Base-by-base conservation (phyloP, 2,797 vertebrate species). In the Hyperoplus immaculatus region DNA sequence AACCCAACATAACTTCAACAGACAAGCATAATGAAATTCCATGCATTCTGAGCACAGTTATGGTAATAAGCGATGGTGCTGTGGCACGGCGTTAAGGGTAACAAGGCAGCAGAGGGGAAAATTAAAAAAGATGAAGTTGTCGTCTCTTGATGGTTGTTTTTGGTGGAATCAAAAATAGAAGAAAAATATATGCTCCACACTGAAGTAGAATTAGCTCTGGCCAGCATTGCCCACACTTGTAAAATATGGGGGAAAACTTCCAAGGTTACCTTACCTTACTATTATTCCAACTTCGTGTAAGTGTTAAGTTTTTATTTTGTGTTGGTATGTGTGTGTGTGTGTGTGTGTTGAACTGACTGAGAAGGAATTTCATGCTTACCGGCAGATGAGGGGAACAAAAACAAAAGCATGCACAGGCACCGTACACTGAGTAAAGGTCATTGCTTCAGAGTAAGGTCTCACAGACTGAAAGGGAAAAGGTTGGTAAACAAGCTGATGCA, bases 21-120 rank as follows among this genome's bases (percentile, higher is more conserved):
- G 93, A 94, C 92, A 89, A 83, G 88, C 72, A 69, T 93, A 93
- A 95, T 95, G 85, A 94, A 95, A 95, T 93, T 80, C 89, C 78
- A 73, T 84, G 90, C 74, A 75, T 91, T 89, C 90, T 85, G 87
- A 86, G 90, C 87, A 86, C 75, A 29, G 82, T 88, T 89, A 84
- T 83, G 86, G 90, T 93, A 92, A 94, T 95, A 87, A 94, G 89
- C 67, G 60, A 62, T 74, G 83, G 71, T 78, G 88, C 85, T 73
- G 74, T 74, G 80, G 75, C 53, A 10, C 69, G 21, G 45, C 45
- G 69, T 82, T 83, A 71, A 80, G 90, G 89, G 87, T 93, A 86
- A 89, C 87, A 92, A 94, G 78, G 89, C 90, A 90, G 87, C 88
- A 89, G 88, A 92, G 93, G 89, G 77, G 91, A 92, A 95, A 94